Conservation (phyloP, 1,140 invertebrate genomes). For the Microplitis mediator region DNA sequence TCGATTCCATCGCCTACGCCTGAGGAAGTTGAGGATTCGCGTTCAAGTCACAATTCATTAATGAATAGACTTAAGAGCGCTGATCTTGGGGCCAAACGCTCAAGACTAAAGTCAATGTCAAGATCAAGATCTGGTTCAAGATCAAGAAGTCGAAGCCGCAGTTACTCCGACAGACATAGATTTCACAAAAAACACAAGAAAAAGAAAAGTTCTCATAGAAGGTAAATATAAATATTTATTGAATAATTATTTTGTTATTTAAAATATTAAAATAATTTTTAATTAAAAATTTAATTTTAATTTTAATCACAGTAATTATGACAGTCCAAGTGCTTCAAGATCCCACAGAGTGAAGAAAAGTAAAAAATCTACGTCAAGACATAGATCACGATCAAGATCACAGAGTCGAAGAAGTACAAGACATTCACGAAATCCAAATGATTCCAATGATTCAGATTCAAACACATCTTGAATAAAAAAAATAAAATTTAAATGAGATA, state of each 20-base stretch:
- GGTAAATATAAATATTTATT: constrained; percentile 41
- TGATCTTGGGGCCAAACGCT: constrained; percentile 48
- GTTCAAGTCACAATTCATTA: constrained; percentile 43
- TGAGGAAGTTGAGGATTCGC: constrained; percentile 42
- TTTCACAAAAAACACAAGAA: constrained; percentile 57
- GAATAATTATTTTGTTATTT: constrained; percentile 11
- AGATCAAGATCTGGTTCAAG: constrained; percentile 46
- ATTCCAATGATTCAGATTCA: constrained; percentile 51
- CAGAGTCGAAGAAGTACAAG: constrained; percentile 45
- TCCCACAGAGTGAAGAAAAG: constrained; percentile 56
- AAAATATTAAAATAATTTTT: constrained; percentile 12
- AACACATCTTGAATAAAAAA: constrained; percentile 43
- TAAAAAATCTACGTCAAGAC: constrained; percentile 54
- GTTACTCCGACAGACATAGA: constrained; percentile 47
- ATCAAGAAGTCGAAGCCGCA: constrained; percentile 51
- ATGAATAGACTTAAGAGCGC: constrained; percentile 54
- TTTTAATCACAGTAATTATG: constrained; percentile 45
- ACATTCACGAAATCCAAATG: constrained; percentile 46
- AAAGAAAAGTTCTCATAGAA: constrained; percentile 57
- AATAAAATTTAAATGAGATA: background rate
- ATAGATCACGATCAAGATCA: constrained; percentile 52
- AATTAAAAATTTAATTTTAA: background rate
- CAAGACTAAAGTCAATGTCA: constrained; percentile 50
- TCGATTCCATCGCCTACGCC: constrained; percentile 47
- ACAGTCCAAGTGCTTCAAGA: constrained; percentile 52